Percentiles rank a stretch among this genome's conserved stretches.
phyloP scores from a whole-genome alignment of 2,113 vertebrate species.

The Triplophysa dalaica region DNA sequence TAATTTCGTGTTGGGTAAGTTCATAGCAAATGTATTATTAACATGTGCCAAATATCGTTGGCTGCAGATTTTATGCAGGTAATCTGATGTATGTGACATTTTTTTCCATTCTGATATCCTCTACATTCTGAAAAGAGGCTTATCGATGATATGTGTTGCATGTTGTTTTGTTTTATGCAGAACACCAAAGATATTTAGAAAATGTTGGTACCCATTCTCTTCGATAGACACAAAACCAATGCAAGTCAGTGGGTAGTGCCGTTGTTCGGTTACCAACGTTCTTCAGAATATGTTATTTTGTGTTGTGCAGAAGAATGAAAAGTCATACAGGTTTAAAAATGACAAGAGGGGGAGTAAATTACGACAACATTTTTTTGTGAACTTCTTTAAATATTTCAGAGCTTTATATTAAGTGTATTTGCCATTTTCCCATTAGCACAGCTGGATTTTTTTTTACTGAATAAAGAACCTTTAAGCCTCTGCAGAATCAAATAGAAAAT shows the following conservation, averaged over 20 bases:
- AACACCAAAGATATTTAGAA: too few relatives aligned
- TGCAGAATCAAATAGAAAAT: slow-evolving; percentile 36
- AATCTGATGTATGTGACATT: neutral
- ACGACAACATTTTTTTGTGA: too few relatives aligned
- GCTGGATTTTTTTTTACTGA: neutral
- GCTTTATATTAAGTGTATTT: neutral
- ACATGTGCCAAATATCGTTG: neutral
- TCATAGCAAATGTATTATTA: neutral
- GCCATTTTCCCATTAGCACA: neutral
- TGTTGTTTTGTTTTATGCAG: too few relatives aligned
- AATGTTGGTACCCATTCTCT: too few relatives aligned
- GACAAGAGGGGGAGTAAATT: too few relatives aligned
- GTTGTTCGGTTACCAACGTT: too few relatives aligned
- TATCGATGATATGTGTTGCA: too few relatives aligned
- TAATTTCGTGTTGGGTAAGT: neutral
- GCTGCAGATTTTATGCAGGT: neutral
- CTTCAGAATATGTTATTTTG: too few relatives aligned
- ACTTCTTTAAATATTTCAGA: neutral
- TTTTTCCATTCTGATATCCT: neutral
- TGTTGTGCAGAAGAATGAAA: too few relatives aligned
- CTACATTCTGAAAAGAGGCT: neutral
- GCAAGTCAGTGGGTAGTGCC: too few relatives aligned
- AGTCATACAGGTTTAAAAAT: too few relatives aligned
- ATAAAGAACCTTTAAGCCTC: slow-evolving; percentile 14
- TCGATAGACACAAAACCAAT: too few relatives aligned